Base-by-base conservation (phyloP, 2,113 vertebrate genomes). In the Taurulus bubalis region DNA sequence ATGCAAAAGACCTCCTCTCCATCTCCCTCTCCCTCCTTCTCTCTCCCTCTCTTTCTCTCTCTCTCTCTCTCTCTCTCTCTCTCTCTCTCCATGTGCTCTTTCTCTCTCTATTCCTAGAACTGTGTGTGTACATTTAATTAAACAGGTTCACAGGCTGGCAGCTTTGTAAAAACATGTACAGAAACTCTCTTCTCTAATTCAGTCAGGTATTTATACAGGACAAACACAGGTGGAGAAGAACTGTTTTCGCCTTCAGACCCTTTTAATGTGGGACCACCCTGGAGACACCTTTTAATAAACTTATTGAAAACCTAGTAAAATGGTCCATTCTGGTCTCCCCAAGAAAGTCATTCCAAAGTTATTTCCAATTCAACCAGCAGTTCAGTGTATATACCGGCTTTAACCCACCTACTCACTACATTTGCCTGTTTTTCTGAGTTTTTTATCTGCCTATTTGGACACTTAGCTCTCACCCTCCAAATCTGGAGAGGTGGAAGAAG, bases 221-320 rank as follows among this genome's bases (percentile, higher is more conserved):
- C 75, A 80, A 82, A 87, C 14, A 75, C 15, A 76, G 28, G 34
- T 30, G 28, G n/a, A 45, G 38, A 66, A 62, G 8, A 45, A 16
- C 28, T 60, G 22, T 26, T 32, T 22, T 49, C 3, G 5, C 32
- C 34, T 14, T 28, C 66, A 26, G 51, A 63, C 12, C 12, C 26
- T 55, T 63, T 42, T 26, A 49, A n/a, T 34, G 45, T 36, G 26
- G 49, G 87, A 88, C 86, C 86, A 88, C 89, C 75, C 62, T 1
- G 16, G 80, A 76, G 87, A 42, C 28, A 59, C 14, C 47, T 78
- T 85, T 78, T 80, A 79, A 82, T 72, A 88, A 77, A 87, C 71
- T 38, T 59, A 77, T 20, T 83, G 49, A 77, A 71, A 49, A 20
- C 22, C 36, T 28, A 22, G n/a, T n/a, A n/a, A n/a, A n/a, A n/a